Percentiles rank a stretch among this genome's conserved stretches.
Evolutionary conservation across 2,113 vertebrate genomes (phyloP).

Genomic region (Tragelaphus scriptus): DNA sequence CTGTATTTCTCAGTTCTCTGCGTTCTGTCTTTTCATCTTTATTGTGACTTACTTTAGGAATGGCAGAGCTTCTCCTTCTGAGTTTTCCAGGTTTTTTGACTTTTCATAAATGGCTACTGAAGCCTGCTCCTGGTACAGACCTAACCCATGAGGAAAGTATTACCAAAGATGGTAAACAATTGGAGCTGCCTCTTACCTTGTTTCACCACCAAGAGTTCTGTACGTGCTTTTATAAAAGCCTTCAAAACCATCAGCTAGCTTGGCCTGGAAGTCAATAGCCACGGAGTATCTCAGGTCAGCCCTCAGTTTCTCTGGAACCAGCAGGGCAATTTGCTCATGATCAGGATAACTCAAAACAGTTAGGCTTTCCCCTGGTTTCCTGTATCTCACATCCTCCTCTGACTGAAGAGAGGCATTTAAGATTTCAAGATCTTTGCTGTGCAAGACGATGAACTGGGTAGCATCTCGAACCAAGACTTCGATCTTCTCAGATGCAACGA

Average conservation of each 20-base stretch:
- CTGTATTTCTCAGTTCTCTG: neutral
- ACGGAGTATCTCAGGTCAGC: constrained; percentile 24
- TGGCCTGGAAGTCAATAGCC: constrained; percentile 50
- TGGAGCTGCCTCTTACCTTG: constrained; percentile 35
- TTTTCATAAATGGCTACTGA: neutral
- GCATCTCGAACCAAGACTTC: constrained; percentile 41
- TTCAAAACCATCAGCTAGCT: constrained; percentile 52
- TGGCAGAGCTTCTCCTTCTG: neutral
- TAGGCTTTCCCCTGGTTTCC: neutral
- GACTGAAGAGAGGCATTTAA: constrained; percentile 21
- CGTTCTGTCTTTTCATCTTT: neutral
- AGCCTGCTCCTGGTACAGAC: neutral
- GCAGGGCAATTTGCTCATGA: constrained; percentile 64
- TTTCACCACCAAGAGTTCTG: constrained; percentile 44
- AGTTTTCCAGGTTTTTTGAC: neutral
- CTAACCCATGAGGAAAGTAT: neutral
- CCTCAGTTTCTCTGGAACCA: constrained; percentile 18
- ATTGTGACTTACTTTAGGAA: neutral
- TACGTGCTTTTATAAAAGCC: constrained; percentile 65
- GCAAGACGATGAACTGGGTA: constrained; percentile 55
- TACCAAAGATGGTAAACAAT: neutral
- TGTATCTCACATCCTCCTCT: constrained; percentile 21
- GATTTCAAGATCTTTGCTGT: constrained; percentile 60
- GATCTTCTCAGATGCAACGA: constrained; percentile 50
- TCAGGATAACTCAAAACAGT: constrained; percentile 39